phyloP scores from a whole-genome alignment of 2,113 vertebrate species.

The human region GRCh38 chr12:79071001-79071500 shows the following conservation, averaged over 20 bases:
- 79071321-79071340: conserved; percentile 9
- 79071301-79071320: background rate
- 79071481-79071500: background rate
- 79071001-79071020: background rate
- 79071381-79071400: background rate
- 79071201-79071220: background rate
- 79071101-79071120: background rate
- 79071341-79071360: background rate
- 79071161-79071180: background rate
- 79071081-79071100: background rate
- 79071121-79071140: background rate
- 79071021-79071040: background rate
- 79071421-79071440: background rate
- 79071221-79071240: background rate
- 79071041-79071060: background rate
- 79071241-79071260: background rate
- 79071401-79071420: background rate
- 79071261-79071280: conserved; percentile 27
- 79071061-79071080: background rate
- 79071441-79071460: background rate
- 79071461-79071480: background rate
- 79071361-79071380: background rate
- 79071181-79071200: background rate
- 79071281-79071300: background rate
- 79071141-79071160: background rate